Evolutionary conservation across 1,140 invertebrate species (phyloP).

Genomic region (Bombyx mandarina): DNA sequence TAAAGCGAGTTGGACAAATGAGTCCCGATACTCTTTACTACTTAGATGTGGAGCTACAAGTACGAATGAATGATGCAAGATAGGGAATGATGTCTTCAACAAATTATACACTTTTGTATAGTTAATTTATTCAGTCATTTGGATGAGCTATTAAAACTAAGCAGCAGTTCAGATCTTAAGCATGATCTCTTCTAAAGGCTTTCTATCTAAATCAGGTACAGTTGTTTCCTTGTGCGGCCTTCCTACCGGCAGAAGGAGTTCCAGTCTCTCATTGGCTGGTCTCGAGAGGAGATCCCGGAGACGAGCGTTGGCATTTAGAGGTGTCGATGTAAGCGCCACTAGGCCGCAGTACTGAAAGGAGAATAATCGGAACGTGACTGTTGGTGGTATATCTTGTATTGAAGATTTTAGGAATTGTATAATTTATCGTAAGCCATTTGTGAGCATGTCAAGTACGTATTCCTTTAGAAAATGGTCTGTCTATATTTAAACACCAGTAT

Average conservation of each 20-base stretch:
- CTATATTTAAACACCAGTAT: no score
- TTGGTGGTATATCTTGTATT: not conserved
- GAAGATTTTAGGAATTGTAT: no score
- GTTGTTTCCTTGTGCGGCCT: constrained; percentile 83
- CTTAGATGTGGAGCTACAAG: no score
- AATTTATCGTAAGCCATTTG: no score
- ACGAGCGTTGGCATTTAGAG: constrained; percentile 88
- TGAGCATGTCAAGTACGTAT: no score
- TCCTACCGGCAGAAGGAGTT: constrained; percentile 86
- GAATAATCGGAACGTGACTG: constrained; percentile 1
- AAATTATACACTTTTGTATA: no score
- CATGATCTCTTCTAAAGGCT: constrained; percentile 80
- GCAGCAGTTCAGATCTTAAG: constrained; percentile 51
- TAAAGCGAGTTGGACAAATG: no score
- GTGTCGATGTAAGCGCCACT: constrained; percentile 88
- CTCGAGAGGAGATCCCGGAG: constrained; percentile 80
- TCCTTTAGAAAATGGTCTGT: no score
- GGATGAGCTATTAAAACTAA: not conserved
- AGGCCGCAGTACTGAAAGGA: constrained; percentile 82
- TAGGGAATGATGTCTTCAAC: no score
- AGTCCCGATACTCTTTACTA: no score
- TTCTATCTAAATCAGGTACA: constrained; percentile 84
- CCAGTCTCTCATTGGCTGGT: constrained; percentile 84
- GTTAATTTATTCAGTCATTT: no score
- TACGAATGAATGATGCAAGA: no score